Conservation (phyloP, 2,113 vertebrate species). For the Limanda limanda region DNA sequence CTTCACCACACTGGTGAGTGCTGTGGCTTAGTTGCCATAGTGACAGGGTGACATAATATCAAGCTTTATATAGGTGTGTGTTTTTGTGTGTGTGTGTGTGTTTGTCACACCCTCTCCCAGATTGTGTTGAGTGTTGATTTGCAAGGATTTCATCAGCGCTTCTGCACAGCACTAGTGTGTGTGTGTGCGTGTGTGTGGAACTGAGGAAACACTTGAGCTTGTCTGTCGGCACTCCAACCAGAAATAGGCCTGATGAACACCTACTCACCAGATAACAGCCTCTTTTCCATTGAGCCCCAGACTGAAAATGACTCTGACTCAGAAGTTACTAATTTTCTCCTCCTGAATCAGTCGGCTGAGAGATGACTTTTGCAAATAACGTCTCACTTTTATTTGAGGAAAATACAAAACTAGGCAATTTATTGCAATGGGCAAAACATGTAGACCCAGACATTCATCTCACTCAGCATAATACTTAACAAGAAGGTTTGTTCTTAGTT, state of each 20-base stretch:
- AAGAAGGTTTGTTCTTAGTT: neutral
- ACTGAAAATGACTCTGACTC: conserved; percentile 71
- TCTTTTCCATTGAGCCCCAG: conserved; percentile 70
- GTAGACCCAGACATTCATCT: neutral
- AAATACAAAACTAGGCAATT: neutral
- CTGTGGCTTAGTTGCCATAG: conserved; percentile 70
- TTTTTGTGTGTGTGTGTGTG: conserved; percentile 22
- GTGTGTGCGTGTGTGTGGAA: conserved; percentile 23
- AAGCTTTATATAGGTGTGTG: conserved; percentile 21
- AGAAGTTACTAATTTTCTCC: conserved; percentile 48
- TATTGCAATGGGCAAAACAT: neutral
- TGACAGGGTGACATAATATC: conserved; percentile 66
- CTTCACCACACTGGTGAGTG: conserved; percentile 39
- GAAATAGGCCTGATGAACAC: conserved; percentile 77
- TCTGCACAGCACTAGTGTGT: conserved; percentile 5
- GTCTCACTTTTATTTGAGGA: neutral
- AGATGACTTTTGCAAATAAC: conserved; percentile 11
- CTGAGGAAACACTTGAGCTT: conserved; percentile 68
- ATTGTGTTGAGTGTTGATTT: conserved; percentile 58
- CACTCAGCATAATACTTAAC: neutral
- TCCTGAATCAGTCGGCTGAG: conserved; percentile 16
- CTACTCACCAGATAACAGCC: conserved; percentile 71
- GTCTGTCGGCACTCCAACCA: conserved; percentile 70
- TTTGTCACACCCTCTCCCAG: conserved; percentile 40
- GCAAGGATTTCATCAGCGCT: conserved; percentile 49